Base-by-base conservation (phyloP, 2,888 invertebrate genomes). In the Ophonus ardosiacus region DNA sequence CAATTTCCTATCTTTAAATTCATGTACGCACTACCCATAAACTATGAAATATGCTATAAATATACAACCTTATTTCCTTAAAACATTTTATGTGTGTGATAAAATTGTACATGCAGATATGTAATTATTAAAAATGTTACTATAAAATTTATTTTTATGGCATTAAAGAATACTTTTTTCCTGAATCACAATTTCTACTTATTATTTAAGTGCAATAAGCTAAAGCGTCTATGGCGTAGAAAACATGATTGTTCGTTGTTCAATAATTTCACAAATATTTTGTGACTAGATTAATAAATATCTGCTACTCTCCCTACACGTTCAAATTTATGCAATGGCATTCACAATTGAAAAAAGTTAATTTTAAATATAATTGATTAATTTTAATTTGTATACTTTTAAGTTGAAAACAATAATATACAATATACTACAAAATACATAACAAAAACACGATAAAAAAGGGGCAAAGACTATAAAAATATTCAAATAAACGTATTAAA, bases 271-370 rank as follows among this genome's bases (percentile, higher is more conserved):
- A 24, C 15, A 17, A 15, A 76, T 51, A 40, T 43, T 40, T 76
- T 76, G n/a, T 79, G 79, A 79, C 79, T 79, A 79, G 79, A 78
- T n/a, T 17, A 21, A 51, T 56, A 51, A 31, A 21, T 76, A 76
- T 57, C 78, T 57, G 78, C 56, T 78, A 21, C 59, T 7, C n/a
- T 24, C 6, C 3, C 21, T 4, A 21, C 21, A 24, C 21, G 18
- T 15, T 15, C 2, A 59, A 59, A 24, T 21, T 8, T 21, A 7
- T 65, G 24, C 65, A n/a, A 17, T 40, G 68, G 68, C 40, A 38
- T 38, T 17, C 68, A 38, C 40, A 38, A 65, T 18, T 18, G 13
- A 68, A 74, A 15, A 8, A 74, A 74, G 40, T 51, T 74, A 18
- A 68, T 31, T 38, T 68, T 24, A 63, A 68, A 31, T 15, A 6